Evolutionary conservation across 2,797 vertebrate species (phyloP), one percentile per base, ranked within the genome.

Genomic region (Malacoctenus gilli): DNA sequence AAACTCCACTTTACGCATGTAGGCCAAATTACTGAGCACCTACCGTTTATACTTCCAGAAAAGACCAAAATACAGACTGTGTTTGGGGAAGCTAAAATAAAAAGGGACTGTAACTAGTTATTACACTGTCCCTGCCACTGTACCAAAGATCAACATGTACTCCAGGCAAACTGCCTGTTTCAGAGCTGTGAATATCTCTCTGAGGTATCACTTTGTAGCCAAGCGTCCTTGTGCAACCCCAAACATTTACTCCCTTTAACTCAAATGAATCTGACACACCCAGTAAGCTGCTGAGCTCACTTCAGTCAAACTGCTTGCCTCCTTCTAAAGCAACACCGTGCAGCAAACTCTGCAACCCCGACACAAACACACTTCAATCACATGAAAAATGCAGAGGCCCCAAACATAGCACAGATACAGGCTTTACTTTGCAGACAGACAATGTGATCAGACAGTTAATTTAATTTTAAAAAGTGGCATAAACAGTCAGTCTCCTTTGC

Each of bases 221-320:
- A 67, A 34, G 41, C 60, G 57, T 78, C 63, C 76, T 73, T 54
- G 62, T 64, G 55, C 56, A 79, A 79, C 64, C 52, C 40, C 23
- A 68, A 74, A 80, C 51, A 85, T 73, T 72, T 69, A 44, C 63
- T 80, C 48, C 43, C 41, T 49, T 76, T 46, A 61, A 72, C 48
- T 62, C 50, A 70, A 77, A 72, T 40, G 4, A 71, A 65, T 50
- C 15, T 8, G 73, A 71, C 78, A 79, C 79, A 52, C 68, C 75
- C 77, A 70, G 34, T 40, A 52, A 65, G 40, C 68, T 59, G 38
- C 64, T 61, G 65, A 70, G 71, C 57, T 68, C 30, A 69, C 16
- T 60, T 73, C 64, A 66, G 39, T 67, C 51, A 52, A 51, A 75
- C 22, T 0, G 42, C 37, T 68, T 71, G 28, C 41, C 52, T 71